These are phyloP conservation scores for Hyalella azteca DNA, from an alignment of 2,888 invertebrate species.

Conservation along the genomic window DNA sequence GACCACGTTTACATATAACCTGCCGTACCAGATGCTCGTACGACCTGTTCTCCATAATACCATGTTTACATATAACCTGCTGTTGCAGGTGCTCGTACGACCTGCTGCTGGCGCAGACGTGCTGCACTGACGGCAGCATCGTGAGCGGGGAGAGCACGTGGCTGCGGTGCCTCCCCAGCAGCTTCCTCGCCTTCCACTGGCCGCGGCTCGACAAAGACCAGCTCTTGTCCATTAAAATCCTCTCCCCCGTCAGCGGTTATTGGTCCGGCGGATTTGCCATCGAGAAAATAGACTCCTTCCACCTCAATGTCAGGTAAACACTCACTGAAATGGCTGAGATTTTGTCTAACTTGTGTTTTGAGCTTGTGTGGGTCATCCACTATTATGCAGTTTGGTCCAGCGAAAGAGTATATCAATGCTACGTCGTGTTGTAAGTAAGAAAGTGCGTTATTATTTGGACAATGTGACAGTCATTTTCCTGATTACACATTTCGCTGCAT, in stretches of 20 bases:
- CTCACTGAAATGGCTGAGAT: neutral
- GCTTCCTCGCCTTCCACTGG: conserved; percentile 96
- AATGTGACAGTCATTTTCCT: too few relatives aligned
- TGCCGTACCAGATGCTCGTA: too few relatives aligned
- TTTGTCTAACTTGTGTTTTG: too few relatives aligned
- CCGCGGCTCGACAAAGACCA: conserved; percentile 87
- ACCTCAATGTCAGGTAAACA: conserved; percentile 79
- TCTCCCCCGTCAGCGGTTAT: conserved; percentile 71
- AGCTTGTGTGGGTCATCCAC: too few relatives aligned
- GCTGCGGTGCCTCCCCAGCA: conserved; percentile 82
- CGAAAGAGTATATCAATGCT: too few relatives aligned
- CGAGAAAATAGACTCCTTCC: conserved; percentile 82
- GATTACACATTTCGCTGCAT: too few relatives aligned
- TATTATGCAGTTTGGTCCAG: too few relatives aligned
- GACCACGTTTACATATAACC: too few relatives aligned
- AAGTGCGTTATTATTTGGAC: too few relatives aligned
- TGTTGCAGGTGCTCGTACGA: conserved; percentile 72
- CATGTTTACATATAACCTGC: too few relatives aligned
- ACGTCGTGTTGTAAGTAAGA: too few relatives aligned
- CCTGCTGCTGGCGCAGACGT: conserved; percentile 88
- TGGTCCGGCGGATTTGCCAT: conserved; percentile 95
- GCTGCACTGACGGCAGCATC: conserved; percentile 65
- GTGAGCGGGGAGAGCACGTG: conserved; percentile 68
- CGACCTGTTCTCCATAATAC: too few relatives aligned
- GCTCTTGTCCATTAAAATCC: conserved; percentile 78